A percentile compares a stretch with the other conserved stretches of the same genome.
These are phyloP conservation scores for Strix uralensis DNA, from an alignment of 2,113 vertebrate species.

Conservation along the genomic window DNA sequence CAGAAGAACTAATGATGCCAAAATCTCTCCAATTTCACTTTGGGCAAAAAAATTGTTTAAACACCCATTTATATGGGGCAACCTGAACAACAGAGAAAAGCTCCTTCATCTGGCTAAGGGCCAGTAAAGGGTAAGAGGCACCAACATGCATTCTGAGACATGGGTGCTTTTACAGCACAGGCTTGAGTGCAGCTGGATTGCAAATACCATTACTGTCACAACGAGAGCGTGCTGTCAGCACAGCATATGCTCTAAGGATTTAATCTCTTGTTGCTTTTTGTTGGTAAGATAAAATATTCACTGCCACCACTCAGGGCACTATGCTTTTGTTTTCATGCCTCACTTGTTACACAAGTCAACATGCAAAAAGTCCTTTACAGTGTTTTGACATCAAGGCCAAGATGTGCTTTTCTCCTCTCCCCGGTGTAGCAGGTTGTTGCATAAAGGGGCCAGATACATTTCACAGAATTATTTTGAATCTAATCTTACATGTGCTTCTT, in stretches of 20 bases:
- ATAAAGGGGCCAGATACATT: not conserved
- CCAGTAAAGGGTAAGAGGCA: not conserved
- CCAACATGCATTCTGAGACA: not conserved
- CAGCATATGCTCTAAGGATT: not conserved
- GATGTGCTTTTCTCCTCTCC: not conserved
- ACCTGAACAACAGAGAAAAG: not conserved
- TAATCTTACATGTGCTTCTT: not conserved
- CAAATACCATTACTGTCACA: conserved; percentile 10
- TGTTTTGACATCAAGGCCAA: not conserved
- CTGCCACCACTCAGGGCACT: not conserved
- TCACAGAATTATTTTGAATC: not conserved
- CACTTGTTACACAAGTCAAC: conserved; percentile 1
- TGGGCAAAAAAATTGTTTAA: not conserved
- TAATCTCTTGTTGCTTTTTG: not conserved
- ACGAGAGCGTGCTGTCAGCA: not conserved
- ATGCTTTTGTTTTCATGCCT: conserved; percentile 10
- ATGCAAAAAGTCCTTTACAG: conserved; percentile 1
- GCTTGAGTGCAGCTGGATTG: not conserved
- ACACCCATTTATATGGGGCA: not conserved
- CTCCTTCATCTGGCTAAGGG: not conserved
- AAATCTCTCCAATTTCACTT: not conserved
- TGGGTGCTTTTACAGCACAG: not conserved
- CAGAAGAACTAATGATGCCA: not conserved
- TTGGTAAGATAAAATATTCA: conserved; percentile 36
- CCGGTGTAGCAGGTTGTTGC: not conserved